Base-by-base conservation (phyloP, 2,888 invertebrate species). In the Caenorhabditis imperialis region DNA sequence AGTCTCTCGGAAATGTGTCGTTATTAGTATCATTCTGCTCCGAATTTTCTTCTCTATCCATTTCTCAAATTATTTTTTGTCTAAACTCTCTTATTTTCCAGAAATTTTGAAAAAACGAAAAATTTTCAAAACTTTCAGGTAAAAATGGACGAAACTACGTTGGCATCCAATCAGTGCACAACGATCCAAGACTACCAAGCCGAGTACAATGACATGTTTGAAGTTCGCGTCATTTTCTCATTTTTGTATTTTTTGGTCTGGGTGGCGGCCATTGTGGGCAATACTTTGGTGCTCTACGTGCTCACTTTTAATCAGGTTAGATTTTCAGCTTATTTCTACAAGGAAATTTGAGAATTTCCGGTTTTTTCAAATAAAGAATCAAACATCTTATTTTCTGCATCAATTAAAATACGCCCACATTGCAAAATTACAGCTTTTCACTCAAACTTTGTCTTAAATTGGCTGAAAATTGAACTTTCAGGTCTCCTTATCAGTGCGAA, bases 241-340 rank as follows among this genome's bases (percentile, higher is more conserved):
- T 20, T 83, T 10, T 63, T 88, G n/a, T 87, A 88, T 58, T 62
- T 79, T 8, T n/a, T 83, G 12, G 79, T 88, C 7, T 86, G 87
- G 86, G 70, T 84, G 0, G 72, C 79, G 8, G 85, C 85, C 2
- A 75, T 86, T 33, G 75, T 81, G 23, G 87, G 87, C 44, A 87
- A 87, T 67, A 57, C 81, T 5, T 70, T 84, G 38, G 86, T 87
- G 7, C 71, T 87, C 20, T 86, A 86, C 70, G 84, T 86, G 7
- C 83, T 86, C 53, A 75, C 83, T 16, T 76, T 85, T 35, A 84
- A 84, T 63, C 85, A 86, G 81, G 86, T 86, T 47, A 7, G 30
- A 30, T 7, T 30, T 30, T 30, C 10, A 30, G 30, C 30, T 30
- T 6, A 30, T 30, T 30, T 30, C 30, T 7, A 30, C 6, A 30